Base-by-base conservation (phyloP, 2,113 vertebrate genomes). In the Gallinago paraguaiae region DNA sequence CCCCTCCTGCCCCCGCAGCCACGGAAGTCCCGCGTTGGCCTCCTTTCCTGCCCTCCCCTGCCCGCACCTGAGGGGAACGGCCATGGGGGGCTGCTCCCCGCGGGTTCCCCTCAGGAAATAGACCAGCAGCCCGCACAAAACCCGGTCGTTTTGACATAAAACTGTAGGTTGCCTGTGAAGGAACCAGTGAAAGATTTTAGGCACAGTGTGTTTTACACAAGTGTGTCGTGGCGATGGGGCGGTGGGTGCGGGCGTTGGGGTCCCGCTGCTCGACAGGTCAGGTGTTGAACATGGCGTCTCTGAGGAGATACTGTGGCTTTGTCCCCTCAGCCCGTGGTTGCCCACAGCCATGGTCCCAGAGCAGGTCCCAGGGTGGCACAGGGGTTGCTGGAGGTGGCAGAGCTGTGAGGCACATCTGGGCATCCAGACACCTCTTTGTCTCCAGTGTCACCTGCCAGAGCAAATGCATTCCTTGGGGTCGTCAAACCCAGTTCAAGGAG, bases 241-340 rank as follows among this genome's bases (percentile, higher is more conserved):
- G 2, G 18, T 4, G 30, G 20, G 10, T 45, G 76, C 22, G 35
- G 10, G 48, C 25, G 8, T 17, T 2, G 0, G 1, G 3, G 30
- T 50, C 20, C 17, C 1, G 3, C 48, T 43, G n/a, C 31, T 43
- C 1, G 0, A 0, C 0, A 0, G 31, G 1, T 17, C 2, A 0
- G 14, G n/a, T 48, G 69, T 23, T 16, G 37, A 61, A 31, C 31
- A 4, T 0, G 1, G 6, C 5, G 8, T 12, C 37, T 28, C 31
- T 17, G 24, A 37, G 35, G 35, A 61, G 35, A 17, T 24, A 25
- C 2, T 0, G 33, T 37, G 43, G 17, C 19, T 30, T n/a, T 31
- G 64, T 28, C 74, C 59, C 35, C 31, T 48, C 70, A 23, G 79
- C 54, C 19, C 1, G 0, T 41, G 75, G 0, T 16, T 22, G 56